Evolutionary conservation across 2,797 vertebrate species (phyloP).

Genomic region (Nyctibius grandis): DNA sequence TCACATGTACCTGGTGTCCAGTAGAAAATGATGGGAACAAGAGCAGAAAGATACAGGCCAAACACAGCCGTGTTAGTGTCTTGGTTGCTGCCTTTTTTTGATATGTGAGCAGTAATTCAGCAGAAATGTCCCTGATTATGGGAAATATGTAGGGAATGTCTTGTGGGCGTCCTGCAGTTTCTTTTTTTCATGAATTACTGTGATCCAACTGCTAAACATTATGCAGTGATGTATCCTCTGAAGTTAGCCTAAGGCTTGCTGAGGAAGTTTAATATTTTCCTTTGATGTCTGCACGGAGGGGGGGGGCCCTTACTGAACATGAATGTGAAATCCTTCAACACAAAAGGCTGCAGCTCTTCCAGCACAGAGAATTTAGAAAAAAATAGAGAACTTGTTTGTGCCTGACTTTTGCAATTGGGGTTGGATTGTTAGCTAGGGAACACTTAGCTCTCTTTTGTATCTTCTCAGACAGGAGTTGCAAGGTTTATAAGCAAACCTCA

Average conservation of each 20-base stretch:
- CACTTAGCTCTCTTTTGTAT: neutral
- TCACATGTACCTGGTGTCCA: neutral
- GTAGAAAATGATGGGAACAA: neutral
- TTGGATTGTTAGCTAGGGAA: neutral
- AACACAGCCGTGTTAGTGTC: neutral
- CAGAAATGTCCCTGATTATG: slow-evolving; percentile 46
- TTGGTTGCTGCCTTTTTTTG: neutral
- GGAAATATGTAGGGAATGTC: slow-evolving; percentile 69
- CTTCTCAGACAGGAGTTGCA: neutral
- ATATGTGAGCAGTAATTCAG: neutral
- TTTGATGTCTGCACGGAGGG: slow-evolving; percentile 40
- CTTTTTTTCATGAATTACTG: slow-evolving; percentile 14
- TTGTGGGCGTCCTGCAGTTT: slow-evolving; percentile 56
- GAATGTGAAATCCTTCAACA: neutral
- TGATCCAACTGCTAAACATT: slow-evolving; percentile 43
- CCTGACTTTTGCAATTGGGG: neutral
- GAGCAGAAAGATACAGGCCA: neutral
- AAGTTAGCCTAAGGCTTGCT: slow-evolving; percentile 49
- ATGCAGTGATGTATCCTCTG: slow-evolving; percentile 49
- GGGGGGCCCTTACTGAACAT: neutral
- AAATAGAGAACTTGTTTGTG: neutral
- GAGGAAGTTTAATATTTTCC: slow-evolving; percentile 22
- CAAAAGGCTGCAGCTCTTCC: slow-evolving; percentile 17
- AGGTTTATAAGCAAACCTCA: neutral
- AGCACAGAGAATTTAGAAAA: neutral